A percentile compares a stretch with the other conserved stretches of the same genome.
These are phyloP conservation scores for Triplophysa tibetana DNA, from an alignment of 2,113 vertebrate genomes.

Conservation along the genomic window DNA sequence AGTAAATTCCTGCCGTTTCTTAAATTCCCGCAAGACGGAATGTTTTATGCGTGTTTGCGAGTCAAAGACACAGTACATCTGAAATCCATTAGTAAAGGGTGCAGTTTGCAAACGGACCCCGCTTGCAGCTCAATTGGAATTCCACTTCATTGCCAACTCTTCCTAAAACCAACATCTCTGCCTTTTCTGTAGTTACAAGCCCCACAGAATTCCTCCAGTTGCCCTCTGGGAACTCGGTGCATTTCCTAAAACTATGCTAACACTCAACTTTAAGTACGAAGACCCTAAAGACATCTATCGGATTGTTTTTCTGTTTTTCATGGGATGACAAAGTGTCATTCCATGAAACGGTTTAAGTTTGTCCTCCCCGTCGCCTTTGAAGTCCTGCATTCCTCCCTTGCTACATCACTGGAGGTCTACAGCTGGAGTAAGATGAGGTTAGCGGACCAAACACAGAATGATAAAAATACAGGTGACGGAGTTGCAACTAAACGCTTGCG, in stretches of 20 bases:
- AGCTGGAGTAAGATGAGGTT: slow-evolving; percentile 64
- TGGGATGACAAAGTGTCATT: slow-evolving; percentile 70
- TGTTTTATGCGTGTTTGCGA: slow-evolving; percentile 80
- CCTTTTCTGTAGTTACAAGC: slow-evolving; percentile 40
- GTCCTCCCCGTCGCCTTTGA: slow-evolving; percentile 69
- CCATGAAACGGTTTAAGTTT: slow-evolving; percentile 66
- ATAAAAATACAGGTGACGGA: slow-evolving; percentile 25
- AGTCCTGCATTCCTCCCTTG: slow-evolving; percentile 70
- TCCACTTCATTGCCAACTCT: slow-evolving; percentile 55
- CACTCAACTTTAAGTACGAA: slow-evolving; percentile 25
- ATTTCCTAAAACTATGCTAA: slow-evolving; percentile 52
- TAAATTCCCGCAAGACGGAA: slow-evolving; percentile 79
- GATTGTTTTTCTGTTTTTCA: slow-evolving; percentile 53
- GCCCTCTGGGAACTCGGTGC: slow-evolving; percentile 56
- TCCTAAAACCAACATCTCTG: slow-evolving; percentile 47
- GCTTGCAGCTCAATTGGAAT: slow-evolving; percentile 71
- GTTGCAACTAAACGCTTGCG: slow-evolving; percentile 16
- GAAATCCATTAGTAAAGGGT: slow-evolving; percentile 81
- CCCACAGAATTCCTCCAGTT: slow-evolving; percentile 61
- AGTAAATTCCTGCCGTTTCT: slow-evolving; percentile 80
- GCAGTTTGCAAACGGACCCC: slow-evolving; percentile 74
- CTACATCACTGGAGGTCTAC: slow-evolving; percentile 70
- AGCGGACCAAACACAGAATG: not conserved
- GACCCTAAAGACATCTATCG: not conserved
- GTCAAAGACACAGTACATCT: slow-evolving; percentile 78